Evolutionary conservation across 1,140 invertebrate genomes (phyloP), one percentile per base, ranked within the genome.

Genomic region (Pseudomyrmex dendroicus): DNA sequence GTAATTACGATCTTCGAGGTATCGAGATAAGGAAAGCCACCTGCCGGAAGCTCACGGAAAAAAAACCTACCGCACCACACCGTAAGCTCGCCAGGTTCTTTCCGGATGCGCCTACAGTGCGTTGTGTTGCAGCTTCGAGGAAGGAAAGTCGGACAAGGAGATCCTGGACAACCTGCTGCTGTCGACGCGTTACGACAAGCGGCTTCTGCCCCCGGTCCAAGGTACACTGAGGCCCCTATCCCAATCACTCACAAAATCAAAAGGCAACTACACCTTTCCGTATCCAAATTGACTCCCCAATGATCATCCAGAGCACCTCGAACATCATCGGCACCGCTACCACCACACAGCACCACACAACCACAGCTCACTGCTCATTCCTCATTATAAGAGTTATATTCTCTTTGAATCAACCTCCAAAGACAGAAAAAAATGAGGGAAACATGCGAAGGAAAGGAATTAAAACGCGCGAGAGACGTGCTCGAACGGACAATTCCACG

Each of bases 131-230:
- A 97, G 97, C 94, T 97, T 97, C 94, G 97, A 97, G 93, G 97
- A 97, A 94, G 97, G 97, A 89, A 97, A 97, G 95, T 98, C 97
- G 91, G 97, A 98, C 95, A 98, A 98, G 95, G 97, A 98, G 95
- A 97, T 98, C 93, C 94, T 98, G 95, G 97, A 98, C 95, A 96
- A 97, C 94, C 95, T 98, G 91, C 95, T 97, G 90, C 95, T 96
- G 94, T 96, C 96, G 89, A 97, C 96, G 90, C 96, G 97, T 93
- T 98, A 98, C 95, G 97, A 98, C 95, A 98, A 97, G 96, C 95
- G 97, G 95, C 96, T 98, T 91, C 95, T 97, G 91, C 97, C 97
- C 91, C 97, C 97, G 91, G 97, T 98, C 91, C 96, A 97, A 95
- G 97, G 97, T 98, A 95, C 93, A 94, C 92, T 93, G 89, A 90